phyloP scores from a whole-genome alignment of 2,888 invertebrate genomes.

The Anorthoa munda region DNA sequence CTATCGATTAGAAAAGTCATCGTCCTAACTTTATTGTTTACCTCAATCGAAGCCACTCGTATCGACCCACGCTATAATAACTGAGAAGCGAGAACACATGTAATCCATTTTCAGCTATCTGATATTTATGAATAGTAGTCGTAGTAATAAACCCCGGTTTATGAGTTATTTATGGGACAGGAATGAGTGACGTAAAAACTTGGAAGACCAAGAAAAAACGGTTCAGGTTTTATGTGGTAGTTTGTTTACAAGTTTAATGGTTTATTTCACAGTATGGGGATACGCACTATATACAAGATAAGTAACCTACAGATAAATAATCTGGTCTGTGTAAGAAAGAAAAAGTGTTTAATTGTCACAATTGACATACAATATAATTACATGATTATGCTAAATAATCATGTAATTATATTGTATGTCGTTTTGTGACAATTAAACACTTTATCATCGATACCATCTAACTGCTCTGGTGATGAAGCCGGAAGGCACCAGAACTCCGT shows the following conservation, averaged over 20 bases:
- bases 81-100: constrained; percentile 28
- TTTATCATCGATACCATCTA: too few species aligned
- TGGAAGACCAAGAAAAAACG: not conserved
- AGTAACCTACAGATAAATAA: not conserved
- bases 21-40: constrained; percentile 43
- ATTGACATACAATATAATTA: too few species aligned
- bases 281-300: not conserved
- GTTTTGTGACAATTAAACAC: too few species aligned
- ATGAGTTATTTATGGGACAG: constrained; percentile 26
- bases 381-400: too few species aligned
- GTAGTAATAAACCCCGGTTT: constrained; percentile 29
- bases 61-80: constrained; percentile 25
- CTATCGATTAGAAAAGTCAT: constrained; percentile 60
- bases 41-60: constrained; percentile 11
- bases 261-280: not conserved
- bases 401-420: too few species aligned
- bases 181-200: constrained; percentile 14
- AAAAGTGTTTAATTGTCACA: too few species aligned
- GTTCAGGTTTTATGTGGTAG: not conserved
- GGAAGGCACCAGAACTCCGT: too few species aligned
- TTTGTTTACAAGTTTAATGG: not conserved
- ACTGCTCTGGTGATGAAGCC: too few species aligned
- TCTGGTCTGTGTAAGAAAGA: too few species aligned
- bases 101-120: constrained; percentile 46
- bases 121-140: constrained; percentile 33